A percentile compares a stretch with the other conserved stretches of the same genome.
Conservation (phyloP, 1,140 invertebrate species). For the Chironomus striatipennis region DNA sequence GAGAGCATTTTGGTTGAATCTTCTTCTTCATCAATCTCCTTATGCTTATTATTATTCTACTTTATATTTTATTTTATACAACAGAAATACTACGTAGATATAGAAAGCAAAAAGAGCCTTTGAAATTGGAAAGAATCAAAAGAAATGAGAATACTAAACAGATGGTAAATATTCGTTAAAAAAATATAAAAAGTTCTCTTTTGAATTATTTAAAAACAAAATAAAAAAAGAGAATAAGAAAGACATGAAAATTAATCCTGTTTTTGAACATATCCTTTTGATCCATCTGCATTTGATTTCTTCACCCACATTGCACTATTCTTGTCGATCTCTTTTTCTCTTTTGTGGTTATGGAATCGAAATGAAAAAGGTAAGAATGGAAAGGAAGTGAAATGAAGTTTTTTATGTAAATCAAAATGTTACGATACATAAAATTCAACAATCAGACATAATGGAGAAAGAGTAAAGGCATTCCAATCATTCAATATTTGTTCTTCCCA, state of each 20-base stretch:
- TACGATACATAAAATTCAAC: background rate
- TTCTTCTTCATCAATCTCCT: background rate
- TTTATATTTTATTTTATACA: no score
- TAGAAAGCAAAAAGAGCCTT: no score
- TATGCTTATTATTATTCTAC: background rate
- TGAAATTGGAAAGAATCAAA: background rate
- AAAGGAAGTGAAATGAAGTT: background rate
- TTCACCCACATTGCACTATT: background rate
- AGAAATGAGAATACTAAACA: background rate
- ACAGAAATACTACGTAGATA: no score
- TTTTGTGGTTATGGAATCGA: background rate
- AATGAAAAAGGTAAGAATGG: background rate
- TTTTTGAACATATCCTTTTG: background rate
- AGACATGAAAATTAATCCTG: constrained; percentile 8
- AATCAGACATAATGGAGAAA: background rate
- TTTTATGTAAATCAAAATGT: constrained; percentile 14
- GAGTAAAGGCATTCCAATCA: no score
- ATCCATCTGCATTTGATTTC: background rate
- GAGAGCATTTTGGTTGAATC: background rate
- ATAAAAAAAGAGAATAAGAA: background rate
- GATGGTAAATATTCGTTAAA: background rate
- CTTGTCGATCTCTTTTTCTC: no score
- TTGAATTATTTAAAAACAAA: background rate
- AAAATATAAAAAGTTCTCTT: background rate
- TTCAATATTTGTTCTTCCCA: background rate